Percentiles rank a stretch among this genome's conserved stretches.
phyloP scores from a whole-genome alignment of 2,797 vertebrate species.

The Morelia viridis region DNA sequence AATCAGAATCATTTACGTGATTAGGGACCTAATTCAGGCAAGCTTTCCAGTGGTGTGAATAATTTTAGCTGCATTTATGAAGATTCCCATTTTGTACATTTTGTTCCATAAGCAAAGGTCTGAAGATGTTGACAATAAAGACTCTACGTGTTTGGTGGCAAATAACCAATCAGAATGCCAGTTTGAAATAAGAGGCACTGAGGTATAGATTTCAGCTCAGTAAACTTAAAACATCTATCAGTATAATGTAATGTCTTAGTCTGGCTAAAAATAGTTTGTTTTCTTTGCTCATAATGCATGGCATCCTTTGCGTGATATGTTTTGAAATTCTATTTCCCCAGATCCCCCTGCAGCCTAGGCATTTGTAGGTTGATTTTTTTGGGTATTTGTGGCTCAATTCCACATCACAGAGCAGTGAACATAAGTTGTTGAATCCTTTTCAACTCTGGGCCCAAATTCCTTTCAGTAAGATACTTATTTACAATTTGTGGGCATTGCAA shows the following conservation, averaged over 20 bases:
- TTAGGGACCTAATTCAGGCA: neutral
- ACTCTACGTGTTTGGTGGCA: neutral
- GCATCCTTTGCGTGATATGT: neutral
- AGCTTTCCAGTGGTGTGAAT: neutral
- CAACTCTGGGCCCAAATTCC: neutral
- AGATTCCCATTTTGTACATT: neutral
- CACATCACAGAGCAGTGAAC: neutral
- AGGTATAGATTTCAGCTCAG: neutral
- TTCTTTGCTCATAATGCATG: neutral
- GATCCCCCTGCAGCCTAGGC: neutral
- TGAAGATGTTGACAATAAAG: neutral
- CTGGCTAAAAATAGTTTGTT: neutral
- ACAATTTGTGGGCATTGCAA: neutral
- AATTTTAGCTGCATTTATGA: neutral
- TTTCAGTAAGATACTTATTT: neutral
- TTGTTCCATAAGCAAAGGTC: neutral
- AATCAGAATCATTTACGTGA: too few species aligned
- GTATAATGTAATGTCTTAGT: neutral
- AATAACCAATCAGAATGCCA: neutral
- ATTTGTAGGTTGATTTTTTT: neutral
- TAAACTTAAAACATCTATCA: neutral
- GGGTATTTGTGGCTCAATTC: neutral
- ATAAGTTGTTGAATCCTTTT: neutral
- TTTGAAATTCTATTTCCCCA: neutral
- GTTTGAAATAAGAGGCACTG: neutral